These are phyloP conservation scores for Camponotus floridanus DNA, from an alignment of 1,140 invertebrate species.

Conservation along the genomic window DNA sequence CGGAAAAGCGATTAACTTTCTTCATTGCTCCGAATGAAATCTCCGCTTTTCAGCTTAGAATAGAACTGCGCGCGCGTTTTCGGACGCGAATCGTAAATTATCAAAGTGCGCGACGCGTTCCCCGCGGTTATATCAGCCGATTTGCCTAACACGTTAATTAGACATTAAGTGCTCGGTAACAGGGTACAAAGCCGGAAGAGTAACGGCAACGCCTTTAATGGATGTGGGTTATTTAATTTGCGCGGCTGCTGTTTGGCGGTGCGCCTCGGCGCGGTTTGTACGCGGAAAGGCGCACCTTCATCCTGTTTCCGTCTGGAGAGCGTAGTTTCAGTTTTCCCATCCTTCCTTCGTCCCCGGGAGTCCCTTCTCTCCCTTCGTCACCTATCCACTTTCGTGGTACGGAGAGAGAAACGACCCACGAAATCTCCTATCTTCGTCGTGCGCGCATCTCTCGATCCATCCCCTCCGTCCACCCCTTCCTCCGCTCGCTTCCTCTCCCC, in stretches of 20 bases:
- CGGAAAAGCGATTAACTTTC: slow-evolving; percentile 13
- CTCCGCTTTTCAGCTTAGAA: neutral
- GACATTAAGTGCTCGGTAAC: slow-evolving; percentile 59
- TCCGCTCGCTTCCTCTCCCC: slow-evolving; percentile 47
- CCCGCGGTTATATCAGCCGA: slow-evolving; percentile 41
- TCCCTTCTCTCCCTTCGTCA: slow-evolving; percentile 14
- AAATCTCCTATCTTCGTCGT: slow-evolving; percentile 63
- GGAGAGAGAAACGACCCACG: slow-evolving; percentile 28
- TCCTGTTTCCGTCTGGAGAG: slow-evolving; percentile 62
- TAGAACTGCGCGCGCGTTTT: neutral
- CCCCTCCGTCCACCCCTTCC: slow-evolving; percentile 34
- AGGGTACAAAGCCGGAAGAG: slow-evolving; percentile 15
- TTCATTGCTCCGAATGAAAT: neutral
- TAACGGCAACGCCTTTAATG: slow-evolving; percentile 44
- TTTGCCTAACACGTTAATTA: slow-evolving; percentile 59
- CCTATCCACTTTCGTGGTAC: neutral
- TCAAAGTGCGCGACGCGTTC: neutral
- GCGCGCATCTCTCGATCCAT: slow-evolving; percentile 44
- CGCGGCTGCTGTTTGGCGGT: slow-evolving; percentile 49
- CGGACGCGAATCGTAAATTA: slow-evolving; percentile 17
- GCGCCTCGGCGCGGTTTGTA: slow-evolving; percentile 59
- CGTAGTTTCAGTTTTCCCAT: slow-evolving; percentile 55
- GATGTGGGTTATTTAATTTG: slow-evolving; percentile 68
- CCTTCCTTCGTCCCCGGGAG: neutral
- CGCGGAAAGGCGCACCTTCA: slow-evolving; percentile 66